These are phyloP conservation scores for Coremacera marginata DNA, from an alignment of 2,888 invertebrate genomes.

Conservation along the genomic window DNA sequence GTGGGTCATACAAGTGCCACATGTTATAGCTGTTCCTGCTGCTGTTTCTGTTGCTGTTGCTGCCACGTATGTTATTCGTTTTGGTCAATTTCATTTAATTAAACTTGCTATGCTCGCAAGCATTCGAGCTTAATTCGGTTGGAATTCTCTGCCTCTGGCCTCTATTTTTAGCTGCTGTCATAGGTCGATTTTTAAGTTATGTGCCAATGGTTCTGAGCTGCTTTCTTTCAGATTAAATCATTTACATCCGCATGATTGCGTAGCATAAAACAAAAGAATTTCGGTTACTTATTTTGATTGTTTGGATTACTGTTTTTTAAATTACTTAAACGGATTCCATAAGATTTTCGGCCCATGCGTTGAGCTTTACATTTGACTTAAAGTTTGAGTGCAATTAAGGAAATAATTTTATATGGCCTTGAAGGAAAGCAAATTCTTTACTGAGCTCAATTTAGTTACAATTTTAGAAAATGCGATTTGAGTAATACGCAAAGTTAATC, in stretches of 20 bases:
- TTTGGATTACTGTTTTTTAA: not conserved
- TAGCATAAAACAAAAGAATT: not conserved
- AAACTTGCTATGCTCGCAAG: not conserved
- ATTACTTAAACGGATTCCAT: too few species aligned
- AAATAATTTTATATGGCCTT: too few species aligned
- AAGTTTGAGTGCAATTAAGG: too few species aligned
- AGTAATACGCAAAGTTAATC: too few species aligned
- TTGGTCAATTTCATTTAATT: constrained; percentile 21
- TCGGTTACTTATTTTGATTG: not conserved
- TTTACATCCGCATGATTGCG: constrained; percentile 11
- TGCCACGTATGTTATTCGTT: not conserved
- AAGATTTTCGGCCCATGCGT: too few species aligned
- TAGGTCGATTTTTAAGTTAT: constrained; percentile 28
- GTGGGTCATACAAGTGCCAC: constrained; percentile 22
- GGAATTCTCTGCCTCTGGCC: constrained; percentile 27
- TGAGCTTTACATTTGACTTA: too few species aligned
- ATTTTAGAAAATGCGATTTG: too few species aligned
- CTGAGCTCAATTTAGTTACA: too few species aligned
- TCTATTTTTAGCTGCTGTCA: constrained; percentile 38
- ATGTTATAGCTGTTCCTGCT: constrained; percentile 6
- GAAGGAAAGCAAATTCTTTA: too few species aligned
- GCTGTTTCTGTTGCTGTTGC: not conserved
- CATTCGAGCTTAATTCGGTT: constrained; percentile 24
- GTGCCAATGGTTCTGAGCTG: not conserved
- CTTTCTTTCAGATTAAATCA: constrained; percentile 8